These are phyloP conservation scores for Alfaro cultratus DNA, from an alignment of 2,797 vertebrate species.

Conservation along the genomic window DNA sequence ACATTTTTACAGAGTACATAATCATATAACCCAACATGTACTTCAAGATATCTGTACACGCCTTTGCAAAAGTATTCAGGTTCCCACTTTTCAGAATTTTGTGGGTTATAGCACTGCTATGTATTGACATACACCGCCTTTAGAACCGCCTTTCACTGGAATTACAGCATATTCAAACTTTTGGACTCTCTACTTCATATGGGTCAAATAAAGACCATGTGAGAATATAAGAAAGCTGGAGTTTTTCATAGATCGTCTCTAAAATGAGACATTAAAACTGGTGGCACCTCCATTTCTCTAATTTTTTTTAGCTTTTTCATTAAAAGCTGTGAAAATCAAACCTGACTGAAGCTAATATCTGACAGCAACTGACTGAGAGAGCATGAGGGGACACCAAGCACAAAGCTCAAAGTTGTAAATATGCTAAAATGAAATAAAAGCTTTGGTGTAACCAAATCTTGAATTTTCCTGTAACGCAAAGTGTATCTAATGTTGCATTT, in stretches of 20 bases:
- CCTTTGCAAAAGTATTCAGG: not conserved
- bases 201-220: too few relatives aligned
- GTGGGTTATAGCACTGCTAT: too few relatives aligned
- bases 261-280: not conserved
- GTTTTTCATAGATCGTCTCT: not conserved
- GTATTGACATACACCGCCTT: not conserved
- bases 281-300: not conserved
- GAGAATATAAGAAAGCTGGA: not conserved
- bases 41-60: not conserved
- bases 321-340: not conserved
- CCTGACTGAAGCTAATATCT: not conserved
- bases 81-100: not conserved
- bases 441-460: not conserved
- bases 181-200: not conserved
- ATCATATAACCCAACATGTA: not conserved
- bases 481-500: not conserved
- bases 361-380: not conserved
- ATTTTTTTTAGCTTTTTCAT: not conserved
- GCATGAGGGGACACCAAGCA: not conserved
- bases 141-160: not conserved
- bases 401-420: not conserved
- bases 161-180: not conserved
- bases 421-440: not conserved
- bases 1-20: not conserved
- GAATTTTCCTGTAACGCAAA: not conserved